Conservation (phyloP, 1,140 invertebrate species). For the Mercenaria mercenaria region DNA sequence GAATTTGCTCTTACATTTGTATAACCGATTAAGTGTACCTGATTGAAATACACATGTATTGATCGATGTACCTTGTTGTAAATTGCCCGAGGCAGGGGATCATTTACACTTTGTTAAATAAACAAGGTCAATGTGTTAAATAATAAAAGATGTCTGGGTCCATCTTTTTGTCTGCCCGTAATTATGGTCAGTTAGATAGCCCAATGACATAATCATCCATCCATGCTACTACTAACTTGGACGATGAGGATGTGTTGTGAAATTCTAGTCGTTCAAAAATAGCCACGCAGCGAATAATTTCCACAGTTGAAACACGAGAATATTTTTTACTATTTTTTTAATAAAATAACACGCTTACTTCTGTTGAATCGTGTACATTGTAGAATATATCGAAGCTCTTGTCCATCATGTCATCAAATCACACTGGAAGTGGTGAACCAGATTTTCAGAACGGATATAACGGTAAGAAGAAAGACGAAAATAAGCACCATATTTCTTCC, state of each 20-base stretch:
- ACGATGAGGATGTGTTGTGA: neutral
- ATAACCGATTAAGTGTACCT: no score
- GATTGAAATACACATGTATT: no score
- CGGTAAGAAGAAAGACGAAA: constrained; percentile 5
- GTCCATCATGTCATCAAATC: constrained; percentile 56
- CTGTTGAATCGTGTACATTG: neutral
- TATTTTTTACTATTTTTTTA: neutral
- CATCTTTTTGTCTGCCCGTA: no score
- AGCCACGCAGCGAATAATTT: constrained; percentile 54
- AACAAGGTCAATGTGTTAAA: no score
- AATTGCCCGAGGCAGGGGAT: no score
- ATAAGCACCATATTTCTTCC: neutral
- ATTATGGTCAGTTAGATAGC: no score
- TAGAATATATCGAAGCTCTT: neutral
- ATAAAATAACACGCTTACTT: neutral
- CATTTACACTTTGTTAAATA: no score
- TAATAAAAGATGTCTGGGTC: no score
- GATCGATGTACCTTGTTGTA: no score
- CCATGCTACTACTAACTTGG: neutral
- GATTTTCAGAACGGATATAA: constrained; percentile 51
- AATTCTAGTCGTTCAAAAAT: neutral
- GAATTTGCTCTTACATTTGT: no score
- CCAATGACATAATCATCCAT: neutral
- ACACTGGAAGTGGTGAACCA: constrained; percentile 54
- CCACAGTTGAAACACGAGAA: constrained; percentile 10